Base-by-base conservation (phyloP, 1,140 invertebrate species). In the Apis cerana region DNA sequence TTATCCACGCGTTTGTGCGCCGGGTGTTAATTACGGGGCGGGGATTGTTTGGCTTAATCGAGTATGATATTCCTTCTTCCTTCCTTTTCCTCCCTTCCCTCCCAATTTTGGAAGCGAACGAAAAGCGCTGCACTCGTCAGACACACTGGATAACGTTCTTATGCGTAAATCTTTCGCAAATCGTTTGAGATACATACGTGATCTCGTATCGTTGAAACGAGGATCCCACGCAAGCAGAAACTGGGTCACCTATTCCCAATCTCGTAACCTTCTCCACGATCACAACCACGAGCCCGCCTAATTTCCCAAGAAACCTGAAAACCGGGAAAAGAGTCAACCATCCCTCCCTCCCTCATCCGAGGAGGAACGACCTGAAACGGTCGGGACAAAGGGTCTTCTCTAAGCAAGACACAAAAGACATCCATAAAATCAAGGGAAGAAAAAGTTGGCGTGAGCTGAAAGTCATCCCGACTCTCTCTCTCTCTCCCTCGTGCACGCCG, bases 11-110 rank as follows among this genome's bases (percentile, higher is more conserved):
- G 84, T 84, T 87, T 65, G 54, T 78, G 72, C 15, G 62, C 68
- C 52, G 75, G 65, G 69, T 86, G 81, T 86, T 88, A 89, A 89
- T 88, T 86, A 89, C 68, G 52, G 33, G 33, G 23, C 11, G 52
- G 54, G 33, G 19, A 54, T 23, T 54, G 54, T 43, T n/a, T 8
- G 54, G 54, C 43, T 72, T 72, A 58, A 72, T 72, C 52, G 27
- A 58, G 70, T 58, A 54, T 58, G 33, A 33, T 33, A 33, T 33
- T 33, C 33, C 13, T 52, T 13, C 52, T n/a, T n/a, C n/a, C n/a
- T n/a, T n/a, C n/a, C n/a, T n/a, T n/a, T n/a, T n/a, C n/a, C n/a
- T n/a, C n/a, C n/a, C n/a, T n/a, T n/a, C n/a, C n/a, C n/a, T n/a
- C n/a, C n/a, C n/a, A 52, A 52, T 10, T 52, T 11, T 0, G 11